phyloP scores from a whole-genome alignment of 2,113 vertebrate species.

The Triplophysa rosa region DNA sequence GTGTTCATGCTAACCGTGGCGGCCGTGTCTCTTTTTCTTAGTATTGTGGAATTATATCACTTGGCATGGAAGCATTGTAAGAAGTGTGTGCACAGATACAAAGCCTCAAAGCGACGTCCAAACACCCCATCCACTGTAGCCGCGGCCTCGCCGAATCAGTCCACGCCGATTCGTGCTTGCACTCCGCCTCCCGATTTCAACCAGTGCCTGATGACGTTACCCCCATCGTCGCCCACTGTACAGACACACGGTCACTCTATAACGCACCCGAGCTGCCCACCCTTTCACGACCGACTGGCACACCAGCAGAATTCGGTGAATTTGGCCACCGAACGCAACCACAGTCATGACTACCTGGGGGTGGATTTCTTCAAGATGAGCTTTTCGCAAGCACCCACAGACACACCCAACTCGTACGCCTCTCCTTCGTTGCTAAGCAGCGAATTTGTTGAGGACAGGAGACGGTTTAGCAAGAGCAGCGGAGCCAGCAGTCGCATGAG shows the following conservation, averaged over 20 bases:
- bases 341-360: slow-evolving; percentile 59
- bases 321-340: slow-evolving; percentile 82
- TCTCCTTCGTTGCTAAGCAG: slow-evolving; percentile 56
- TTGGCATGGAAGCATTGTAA: slow-evolving; percentile 90
- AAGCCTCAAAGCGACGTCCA: slow-evolving; percentile 46
- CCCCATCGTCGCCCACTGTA: slow-evolving; percentile 50
- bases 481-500: slow-evolving; percentile 84
- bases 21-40: slow-evolving; percentile 85
- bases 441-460: slow-evolving; percentile 79
- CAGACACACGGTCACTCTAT: slow-evolving; percentile 60
- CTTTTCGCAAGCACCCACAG: slow-evolving; percentile 68
- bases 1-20: slow-evolving; percentile 94
- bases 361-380: slow-evolving; percentile 75
- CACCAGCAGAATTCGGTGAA: slow-evolving; percentile 89
- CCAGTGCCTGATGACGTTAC: slow-evolving; percentile 78
- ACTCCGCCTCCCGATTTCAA: slow-evolving; percentile 88
- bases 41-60: slow-evolving; percentile 87
- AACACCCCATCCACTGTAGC: slow-evolving; percentile 39
- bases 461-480: slow-evolving; percentile 87
- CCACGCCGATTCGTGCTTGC: slow-evolving; percentile 69
- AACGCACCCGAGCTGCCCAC: slow-evolving; percentile 69
- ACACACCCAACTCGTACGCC: slow-evolving; percentile 52
- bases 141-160: slow-evolving; percentile 54
- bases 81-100: slow-evolving; percentile 52
- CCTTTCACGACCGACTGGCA: slow-evolving; percentile 81